Evolutionary conservation across 2,797 vertebrate genomes (phyloP).

Genomic region (Meda fulgida): DNA sequence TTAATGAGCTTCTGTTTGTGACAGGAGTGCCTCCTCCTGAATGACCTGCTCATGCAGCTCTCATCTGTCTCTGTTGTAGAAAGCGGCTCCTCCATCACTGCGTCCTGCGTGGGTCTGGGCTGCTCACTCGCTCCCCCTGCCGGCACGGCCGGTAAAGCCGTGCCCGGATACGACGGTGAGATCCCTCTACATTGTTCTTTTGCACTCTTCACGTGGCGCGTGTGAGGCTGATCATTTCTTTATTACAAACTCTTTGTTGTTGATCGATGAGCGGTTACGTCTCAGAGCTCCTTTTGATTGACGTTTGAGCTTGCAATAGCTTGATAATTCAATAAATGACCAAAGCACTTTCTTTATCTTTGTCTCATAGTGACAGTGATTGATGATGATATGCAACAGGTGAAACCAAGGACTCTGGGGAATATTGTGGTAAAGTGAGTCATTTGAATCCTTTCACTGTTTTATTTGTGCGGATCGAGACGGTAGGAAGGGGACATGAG

Average conservation of each 20-base stretch:
- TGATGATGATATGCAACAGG: slow-evolving; percentile 83
- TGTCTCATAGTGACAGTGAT: slow-evolving; percentile 85
- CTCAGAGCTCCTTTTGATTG: not conserved
- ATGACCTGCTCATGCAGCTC: not conserved
- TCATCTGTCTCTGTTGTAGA: slow-evolving; percentile 73
- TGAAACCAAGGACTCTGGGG: slow-evolving; percentile 86
- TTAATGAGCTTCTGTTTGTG: slow-evolving; percentile 24
- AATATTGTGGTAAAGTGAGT: slow-evolving; percentile 97
- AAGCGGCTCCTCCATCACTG: slow-evolving; percentile 92
- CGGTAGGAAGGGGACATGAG: not conserved
- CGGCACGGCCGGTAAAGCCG: slow-evolving; percentile 91
- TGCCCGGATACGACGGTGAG: slow-evolving; percentile 95
- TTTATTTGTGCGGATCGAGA: not conserved
- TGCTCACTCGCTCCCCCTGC: slow-evolving; percentile 87
- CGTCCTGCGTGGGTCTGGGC: slow-evolving; percentile 89
- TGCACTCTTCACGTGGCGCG: not conserved
- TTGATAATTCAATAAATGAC: not conserved
- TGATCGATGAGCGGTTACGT: not conserved
- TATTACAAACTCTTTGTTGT: not conserved
- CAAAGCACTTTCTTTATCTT: slow-evolving; percentile 17
- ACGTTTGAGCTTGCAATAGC: not conserved
- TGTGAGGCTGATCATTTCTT: not conserved
- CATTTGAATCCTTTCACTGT: not conserved
- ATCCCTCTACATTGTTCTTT: not conserved
- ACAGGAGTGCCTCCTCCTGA: not conserved